Percentiles rank a stretch among this genome's conserved stretches.
phyloP scores from a whole-genome alignment of 2,113 vertebrate species.

The Heloderma charlesbogerti region DNA sequence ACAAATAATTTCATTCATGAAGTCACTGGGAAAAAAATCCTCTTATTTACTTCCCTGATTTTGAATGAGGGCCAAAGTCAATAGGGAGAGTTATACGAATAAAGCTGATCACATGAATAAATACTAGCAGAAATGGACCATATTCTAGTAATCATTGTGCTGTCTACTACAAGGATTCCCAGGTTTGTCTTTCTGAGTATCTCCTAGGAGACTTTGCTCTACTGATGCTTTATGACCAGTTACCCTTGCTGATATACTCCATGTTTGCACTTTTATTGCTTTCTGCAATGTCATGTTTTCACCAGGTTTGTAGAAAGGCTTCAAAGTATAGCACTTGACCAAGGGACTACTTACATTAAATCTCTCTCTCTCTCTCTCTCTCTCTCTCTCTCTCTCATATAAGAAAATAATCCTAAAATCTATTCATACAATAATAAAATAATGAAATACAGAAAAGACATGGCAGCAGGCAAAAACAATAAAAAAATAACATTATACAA shows the following conservation, averaged over 20 bases:
- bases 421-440: neutral
- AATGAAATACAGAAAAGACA: neutral
- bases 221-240: neutral
- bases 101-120: constrained; percentile 45
- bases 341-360: neutral
- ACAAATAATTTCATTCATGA: constrained; percentile 51
- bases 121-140: constrained; percentile 28
- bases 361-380: neutral
- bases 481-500: neutral
- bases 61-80: constrained; percentile 4
- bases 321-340: neutral
- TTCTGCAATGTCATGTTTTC: neutral
- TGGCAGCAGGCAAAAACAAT: neutral
- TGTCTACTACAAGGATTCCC: neutral
- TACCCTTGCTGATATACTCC: neutral
- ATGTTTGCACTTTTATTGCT: neutral
- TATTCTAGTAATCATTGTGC: constrained; percentile 2
- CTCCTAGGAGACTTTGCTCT: neutral
- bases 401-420: neutral
- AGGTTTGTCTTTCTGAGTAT: neutral
- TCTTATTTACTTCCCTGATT: constrained; percentile 11
- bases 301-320: neutral
- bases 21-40: neutral
- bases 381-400: neutral
- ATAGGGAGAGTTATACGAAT: neutral